Conservation (phyloP, 2,797 vertebrate species). For the Pseudopleuronectes americanus region DNA sequence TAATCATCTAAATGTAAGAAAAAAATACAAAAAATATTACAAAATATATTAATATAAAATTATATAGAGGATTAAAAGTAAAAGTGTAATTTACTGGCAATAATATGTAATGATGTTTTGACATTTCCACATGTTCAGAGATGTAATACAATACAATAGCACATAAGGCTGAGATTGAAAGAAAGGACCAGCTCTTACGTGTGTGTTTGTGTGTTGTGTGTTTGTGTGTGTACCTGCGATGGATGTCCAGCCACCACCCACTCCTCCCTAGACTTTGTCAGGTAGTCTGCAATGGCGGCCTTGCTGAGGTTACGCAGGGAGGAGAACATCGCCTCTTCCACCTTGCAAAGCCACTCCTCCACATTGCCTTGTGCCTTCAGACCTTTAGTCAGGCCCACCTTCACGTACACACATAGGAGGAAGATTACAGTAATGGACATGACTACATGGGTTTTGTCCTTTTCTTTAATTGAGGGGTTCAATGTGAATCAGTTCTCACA, state of each 20-base stretch:
- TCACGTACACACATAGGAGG: constrained; percentile 5
- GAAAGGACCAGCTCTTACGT: not conserved
- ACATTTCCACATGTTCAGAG: no score
- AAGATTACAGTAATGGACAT: not conserved
- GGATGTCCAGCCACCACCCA: constrained; percentile 89
- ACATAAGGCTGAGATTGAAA: no score
- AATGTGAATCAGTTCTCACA: not conserved
- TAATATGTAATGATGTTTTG: not conserved
- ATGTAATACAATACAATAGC: no score
- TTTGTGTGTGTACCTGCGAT: constrained; percentile 76
- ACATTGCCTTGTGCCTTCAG: constrained; percentile 91
- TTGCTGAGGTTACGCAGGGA: constrained; percentile 88
- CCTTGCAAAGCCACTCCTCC: constrained; percentile 90
- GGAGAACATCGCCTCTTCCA: constrained; percentile 89
- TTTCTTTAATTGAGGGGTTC: not conserved
- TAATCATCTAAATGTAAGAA: not conserved
- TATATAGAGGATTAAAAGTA: not conserved
- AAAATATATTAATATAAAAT: no score
- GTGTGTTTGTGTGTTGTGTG: constrained; percentile 5
- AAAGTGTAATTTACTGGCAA: not conserved
- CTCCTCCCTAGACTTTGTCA: constrained; percentile 78
- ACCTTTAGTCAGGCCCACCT: constrained; percentile 89
- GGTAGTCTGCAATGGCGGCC: constrained; percentile 87
- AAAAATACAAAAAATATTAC: not conserved
- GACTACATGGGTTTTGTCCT: not conserved